phyloP scores from a whole-genome alignment of 2,888 invertebrate species.

The Agrotis segetum region DNA sequence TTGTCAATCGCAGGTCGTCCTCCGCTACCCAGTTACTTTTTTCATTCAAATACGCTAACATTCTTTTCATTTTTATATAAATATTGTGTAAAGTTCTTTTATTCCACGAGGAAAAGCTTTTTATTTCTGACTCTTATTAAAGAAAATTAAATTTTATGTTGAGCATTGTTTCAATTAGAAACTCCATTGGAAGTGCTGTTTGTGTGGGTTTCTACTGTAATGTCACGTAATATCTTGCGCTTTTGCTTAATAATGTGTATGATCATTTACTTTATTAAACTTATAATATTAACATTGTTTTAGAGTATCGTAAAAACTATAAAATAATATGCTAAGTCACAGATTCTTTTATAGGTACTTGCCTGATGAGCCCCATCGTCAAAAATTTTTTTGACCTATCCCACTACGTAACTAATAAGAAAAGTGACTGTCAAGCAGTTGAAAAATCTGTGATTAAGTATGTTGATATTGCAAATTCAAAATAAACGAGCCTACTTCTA shows the following conservation, averaged over 20 bases:
- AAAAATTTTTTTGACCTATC: too few species aligned
- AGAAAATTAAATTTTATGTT: constrained; percentile 46
- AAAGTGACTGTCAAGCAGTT: too few species aligned
- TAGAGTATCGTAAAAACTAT: too few species aligned
- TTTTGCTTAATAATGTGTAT: neutral
- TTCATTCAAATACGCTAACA: constrained; percentile 36
- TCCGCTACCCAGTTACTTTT: constrained; percentile 14
- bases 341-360: too few species aligned
- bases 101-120: constrained; percentile 41
- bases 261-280: neutral
- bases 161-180: constrained; percentile 51
- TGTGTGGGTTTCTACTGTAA: constrained; percentile 3
- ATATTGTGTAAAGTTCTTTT: constrained; percentile 41
- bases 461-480: too few species aligned
- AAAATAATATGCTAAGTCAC: too few species aligned
- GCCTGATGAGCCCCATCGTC: too few species aligned
- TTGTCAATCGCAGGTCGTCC: constrained; percentile 4
- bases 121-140: constrained; percentile 41
- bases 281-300: neutral
- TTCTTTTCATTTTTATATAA: constrained; percentile 40
- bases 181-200: constrained; percentile 20
- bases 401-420: too few species aligned
- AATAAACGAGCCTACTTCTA: too few species aligned
- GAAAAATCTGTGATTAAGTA: too few species aligned
- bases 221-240: constrained; percentile 1